A percentile compares a stretch with the other conserved stretches of the same genome.
These are phyloP conservation scores for Copsychus sechellarum DNA, from an alignment of 2,113 vertebrate species.

Conservation along the genomic window DNA sequence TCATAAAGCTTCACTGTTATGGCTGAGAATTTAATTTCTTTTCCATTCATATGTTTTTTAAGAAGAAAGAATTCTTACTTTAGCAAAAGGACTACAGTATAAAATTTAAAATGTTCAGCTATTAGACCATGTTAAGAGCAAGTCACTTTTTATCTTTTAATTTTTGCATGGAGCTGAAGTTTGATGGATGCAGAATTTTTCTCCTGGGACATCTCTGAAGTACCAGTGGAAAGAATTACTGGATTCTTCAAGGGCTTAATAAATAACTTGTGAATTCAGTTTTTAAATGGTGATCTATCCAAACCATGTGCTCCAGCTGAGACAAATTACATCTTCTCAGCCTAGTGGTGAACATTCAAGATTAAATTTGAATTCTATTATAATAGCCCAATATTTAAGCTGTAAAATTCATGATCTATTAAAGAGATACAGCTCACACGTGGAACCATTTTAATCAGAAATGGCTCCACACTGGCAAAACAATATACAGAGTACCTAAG, in stretches of 20 bases:
- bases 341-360: not conserved
- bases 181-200: not conserved
- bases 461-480: not conserved
- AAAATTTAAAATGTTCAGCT: not conserved
- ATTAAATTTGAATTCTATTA: not conserved
- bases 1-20: not conserved
- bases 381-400: not conserved
- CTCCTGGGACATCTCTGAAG: not conserved
- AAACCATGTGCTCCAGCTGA: not conserved
- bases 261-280: not conserved
- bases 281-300: not conserved
- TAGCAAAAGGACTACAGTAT: not conserved
- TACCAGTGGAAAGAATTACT: not conserved
- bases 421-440: not conserved
- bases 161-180: not conserved
- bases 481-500: not conserved
- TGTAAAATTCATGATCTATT: not conserved
- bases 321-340: not conserved
- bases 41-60: not conserved
- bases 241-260: not conserved
- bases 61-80: not conserved
- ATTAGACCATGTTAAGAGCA: not conserved
- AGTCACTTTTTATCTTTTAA: not conserved
- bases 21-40: not conserved
- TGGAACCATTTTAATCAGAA: not conserved